Base-by-base conservation (phyloP, 2,888 invertebrate genomes). In the Noctua fimbriata region DNA sequence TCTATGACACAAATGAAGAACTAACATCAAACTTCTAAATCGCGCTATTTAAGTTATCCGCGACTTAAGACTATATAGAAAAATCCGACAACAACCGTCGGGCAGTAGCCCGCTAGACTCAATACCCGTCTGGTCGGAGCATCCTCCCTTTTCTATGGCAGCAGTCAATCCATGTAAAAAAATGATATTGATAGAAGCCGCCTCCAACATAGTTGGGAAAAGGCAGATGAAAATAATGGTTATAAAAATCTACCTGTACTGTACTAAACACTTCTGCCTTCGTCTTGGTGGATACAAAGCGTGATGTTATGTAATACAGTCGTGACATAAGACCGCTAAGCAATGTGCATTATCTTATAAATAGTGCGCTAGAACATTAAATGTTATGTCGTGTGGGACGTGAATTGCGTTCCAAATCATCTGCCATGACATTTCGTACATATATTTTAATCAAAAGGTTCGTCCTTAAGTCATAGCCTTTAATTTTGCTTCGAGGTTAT, bases 321-420 rank as follows among this genome's bases (percentile, higher is more conserved):
- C 76, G 79, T 79, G 83, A 83, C 76, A 76, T 84, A 47, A 69
- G 4, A 47, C 24, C 58, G 24, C 63, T 65, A 58, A 82, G 63
- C 44, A 71, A 67, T 73, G 63, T n/a, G 49, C 49, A 82, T 71
- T 85, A 66, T 86, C 52, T 60, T 55, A n/a, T 63, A 63, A 85
- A 55, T 36, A 69, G 36, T 76, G 36, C 47, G 52, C 32, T 78
- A 9, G 28, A n/a, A 60, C 69, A 70, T 73, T 80, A 66, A 85
- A 67, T 41, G 71, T 9, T 55, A 47, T 67, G n/a, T 74, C 52
- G 70, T 44, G 63, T 73, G 60, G 73, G 71, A 83, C 84, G 70
- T 77, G 72, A 55, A 77, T 69, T 28, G 76, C 76, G 76, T 83
- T 32, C 44, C n/a, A 47, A 83, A 77, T 67, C 47, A 73, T 71